These are phyloP conservation scores for Poecilia gillii DNA, from an alignment of 2,797 vertebrate species.

Conservation along the genomic window DNA sequence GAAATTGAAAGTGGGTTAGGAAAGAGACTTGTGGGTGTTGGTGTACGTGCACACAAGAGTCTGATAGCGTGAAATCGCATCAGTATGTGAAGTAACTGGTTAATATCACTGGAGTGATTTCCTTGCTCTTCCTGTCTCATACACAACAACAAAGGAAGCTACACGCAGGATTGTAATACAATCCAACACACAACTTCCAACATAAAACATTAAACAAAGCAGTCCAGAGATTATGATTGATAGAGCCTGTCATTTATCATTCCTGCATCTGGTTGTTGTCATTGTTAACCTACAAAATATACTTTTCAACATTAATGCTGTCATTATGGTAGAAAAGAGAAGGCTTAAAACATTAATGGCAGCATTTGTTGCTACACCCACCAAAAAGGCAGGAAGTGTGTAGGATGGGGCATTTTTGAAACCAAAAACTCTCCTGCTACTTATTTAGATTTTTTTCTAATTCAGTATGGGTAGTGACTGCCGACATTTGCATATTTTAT, in stretches of 20 bases:
- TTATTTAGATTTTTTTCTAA: no score
- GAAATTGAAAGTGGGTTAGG: slow-evolving; percentile 31
- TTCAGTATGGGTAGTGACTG: not conserved
- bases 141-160: slow-evolving; percentile 13
- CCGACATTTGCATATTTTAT: not conserved
- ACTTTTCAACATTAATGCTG: not conserved
- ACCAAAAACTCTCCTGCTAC: not conserved
- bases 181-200: slow-evolving; percentile 7
- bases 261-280: slow-evolving; percentile 46
- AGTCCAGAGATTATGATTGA: slow-evolving; percentile 42
- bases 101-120: slow-evolving; percentile 60
- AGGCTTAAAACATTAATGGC: not conserved
- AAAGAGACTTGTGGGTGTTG: not conserved
- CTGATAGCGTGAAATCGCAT: slow-evolving; percentile 50
- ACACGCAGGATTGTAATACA: slow-evolving; percentile 9
- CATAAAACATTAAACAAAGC: slow-evolving; percentile 42
- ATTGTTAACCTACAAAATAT: not conserved
- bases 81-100: slow-evolving; percentile 51
- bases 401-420: not conserved
- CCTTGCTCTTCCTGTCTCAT: slow-evolving; percentile 15
- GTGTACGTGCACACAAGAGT: not conserved
- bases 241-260: slow-evolving; percentile 9
- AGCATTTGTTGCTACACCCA: not conserved
- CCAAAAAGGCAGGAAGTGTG: not conserved
- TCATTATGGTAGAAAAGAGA: not conserved